Conservation (phyloP, 2,113 vertebrate genomes). For the Xiphias gladius region DNA sequence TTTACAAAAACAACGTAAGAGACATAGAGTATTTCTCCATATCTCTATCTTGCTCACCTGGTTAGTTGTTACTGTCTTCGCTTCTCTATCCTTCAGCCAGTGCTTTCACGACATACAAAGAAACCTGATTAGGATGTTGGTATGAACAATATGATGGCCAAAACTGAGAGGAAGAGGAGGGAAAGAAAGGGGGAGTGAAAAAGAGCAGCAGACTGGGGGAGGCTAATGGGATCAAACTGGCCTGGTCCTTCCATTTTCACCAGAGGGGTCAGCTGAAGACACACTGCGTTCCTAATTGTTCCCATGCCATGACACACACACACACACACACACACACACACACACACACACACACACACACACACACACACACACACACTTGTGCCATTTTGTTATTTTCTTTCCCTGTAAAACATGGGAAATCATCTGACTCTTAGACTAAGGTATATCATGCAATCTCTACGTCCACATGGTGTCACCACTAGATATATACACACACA, state of each 20-base stretch:
- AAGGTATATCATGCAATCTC: neutral
- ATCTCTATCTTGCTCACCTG: no score
- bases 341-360: conserved; percentile 13
- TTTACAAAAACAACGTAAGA: no score
- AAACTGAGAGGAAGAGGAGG: neutral
- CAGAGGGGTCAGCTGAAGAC: conserved; percentile 41
- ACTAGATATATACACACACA: neutral
- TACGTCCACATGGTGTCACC: neutral
- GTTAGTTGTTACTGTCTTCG: neutral
- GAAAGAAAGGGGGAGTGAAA: neutral
- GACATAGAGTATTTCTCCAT: no score
- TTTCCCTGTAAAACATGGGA: neutral
- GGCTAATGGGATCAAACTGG: conserved; percentile 52
- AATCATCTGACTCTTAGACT: conserved; percentile 3
- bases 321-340: conserved; percentile 7
- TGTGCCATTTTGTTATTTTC: neutral
- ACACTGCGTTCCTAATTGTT: conserved; percentile 51
- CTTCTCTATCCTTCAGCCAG: neutral
- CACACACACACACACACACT: neutral
- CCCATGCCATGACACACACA: conserved; percentile 29
- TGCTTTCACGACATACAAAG: neutral
- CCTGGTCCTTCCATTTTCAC: conserved; percentile 54
- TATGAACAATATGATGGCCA: neutral
- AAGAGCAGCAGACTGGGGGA: neutral
- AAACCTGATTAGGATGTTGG: neutral